These are phyloP conservation scores for Hypena proboscidalis DNA, from an alignment of 2,888 invertebrate genomes.

Conservation along the genomic window DNA sequence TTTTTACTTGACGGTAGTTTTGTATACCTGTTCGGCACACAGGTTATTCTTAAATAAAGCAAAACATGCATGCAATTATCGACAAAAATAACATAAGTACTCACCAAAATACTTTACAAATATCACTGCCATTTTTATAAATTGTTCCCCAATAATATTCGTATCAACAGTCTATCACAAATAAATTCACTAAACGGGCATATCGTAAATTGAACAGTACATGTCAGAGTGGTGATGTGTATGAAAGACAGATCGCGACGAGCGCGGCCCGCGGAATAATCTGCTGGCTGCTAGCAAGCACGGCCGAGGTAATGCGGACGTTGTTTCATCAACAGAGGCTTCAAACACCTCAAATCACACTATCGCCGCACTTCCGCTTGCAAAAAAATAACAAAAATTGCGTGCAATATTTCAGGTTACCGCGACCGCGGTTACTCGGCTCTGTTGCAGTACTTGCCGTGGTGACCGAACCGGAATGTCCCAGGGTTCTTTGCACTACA, in stretches of 20 bases:
- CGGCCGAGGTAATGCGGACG: conserved; percentile 41
- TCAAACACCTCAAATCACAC: conserved; percentile 28
- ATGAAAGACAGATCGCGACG: conserved; percentile 45
- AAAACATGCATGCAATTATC: not conserved
- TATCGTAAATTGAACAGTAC: conserved; percentile 31
- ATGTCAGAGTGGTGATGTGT: conserved; percentile 14
- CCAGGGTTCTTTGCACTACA: not conserved
- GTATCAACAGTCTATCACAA: conserved; percentile 29
- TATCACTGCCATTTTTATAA: conserved; percentile 69
- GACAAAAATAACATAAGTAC: conserved; percentile 38
- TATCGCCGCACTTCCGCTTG: conserved; percentile 41
- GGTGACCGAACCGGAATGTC: not conserved
- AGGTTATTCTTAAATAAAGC: not conserved
- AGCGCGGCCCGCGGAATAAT: conserved; percentile 44
- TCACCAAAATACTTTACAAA: conserved; percentile 70
- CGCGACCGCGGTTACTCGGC: not conserved
- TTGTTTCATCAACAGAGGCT: conserved; percentile 53
- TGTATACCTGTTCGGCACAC: no score
- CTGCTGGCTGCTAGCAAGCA: conserved; percentile 26
- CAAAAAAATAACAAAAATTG: conserved; percentile 25
- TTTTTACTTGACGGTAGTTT: no score
- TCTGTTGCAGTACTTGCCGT: not conserved
- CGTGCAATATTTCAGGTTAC: conserved; percentile 1
- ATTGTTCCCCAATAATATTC: conserved; percentile 18
- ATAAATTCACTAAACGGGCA: conserved; percentile 39